Evolutionary conservation across 2,113 vertebrate genomes (phyloP).

Genomic region (Ptilonorhynchus violaceus): DNA sequence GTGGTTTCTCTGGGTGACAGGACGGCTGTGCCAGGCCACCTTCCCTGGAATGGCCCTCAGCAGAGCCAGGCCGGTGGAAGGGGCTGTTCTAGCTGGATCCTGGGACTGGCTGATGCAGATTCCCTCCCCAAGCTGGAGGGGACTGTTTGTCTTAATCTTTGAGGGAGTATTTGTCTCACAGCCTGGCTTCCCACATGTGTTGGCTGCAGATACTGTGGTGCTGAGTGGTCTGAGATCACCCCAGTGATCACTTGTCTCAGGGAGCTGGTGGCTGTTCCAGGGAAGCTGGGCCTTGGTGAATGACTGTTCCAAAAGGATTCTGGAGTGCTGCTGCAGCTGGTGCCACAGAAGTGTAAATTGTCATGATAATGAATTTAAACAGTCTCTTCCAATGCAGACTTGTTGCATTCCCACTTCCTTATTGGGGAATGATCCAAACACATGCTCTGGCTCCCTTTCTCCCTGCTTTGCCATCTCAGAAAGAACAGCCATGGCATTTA

Average conservation of each 20-base stretch:
- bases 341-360: background rate
- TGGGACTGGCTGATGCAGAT: background rate
- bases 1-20: accelerated
- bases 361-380: background rate
- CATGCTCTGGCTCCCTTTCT: background rate
- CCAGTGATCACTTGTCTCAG: accelerated
- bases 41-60: accelerated
- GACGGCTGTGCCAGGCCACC: background rate
- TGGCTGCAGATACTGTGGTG: background rate
- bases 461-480: background rate
- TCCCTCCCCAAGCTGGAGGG: accelerated
- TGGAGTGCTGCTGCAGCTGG: background rate
- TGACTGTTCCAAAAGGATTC: background rate
- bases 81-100: background rate
- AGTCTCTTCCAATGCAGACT: background rate
- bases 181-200: background rate
- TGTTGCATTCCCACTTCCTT: background rate
- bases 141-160: background rate
- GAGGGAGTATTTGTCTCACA: background rate
- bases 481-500: background rate
- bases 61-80: background rate
- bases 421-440: background rate
- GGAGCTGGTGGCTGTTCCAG: background rate
- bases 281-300: background rate
- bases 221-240: background rate